Percentiles rank a stretch among this genome's conserved stretches.
Conservation (phyloP, 2,888 invertebrate genomes). For the Hydroisotoma schaefferi region DNA sequence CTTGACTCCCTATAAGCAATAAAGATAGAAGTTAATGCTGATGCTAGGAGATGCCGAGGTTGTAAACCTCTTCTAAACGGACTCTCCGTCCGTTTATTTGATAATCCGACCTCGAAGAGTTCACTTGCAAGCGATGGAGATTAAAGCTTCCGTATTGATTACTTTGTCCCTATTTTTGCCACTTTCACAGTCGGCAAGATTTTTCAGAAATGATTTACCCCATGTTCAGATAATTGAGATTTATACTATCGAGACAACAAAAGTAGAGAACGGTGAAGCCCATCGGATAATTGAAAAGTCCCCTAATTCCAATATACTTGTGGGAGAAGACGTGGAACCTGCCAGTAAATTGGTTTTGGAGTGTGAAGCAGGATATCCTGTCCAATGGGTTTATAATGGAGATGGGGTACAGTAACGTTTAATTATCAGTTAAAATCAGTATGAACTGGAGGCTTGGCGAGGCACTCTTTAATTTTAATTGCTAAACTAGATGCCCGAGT, state of each 20-base stretch:
- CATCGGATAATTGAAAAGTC: conserved; percentile 33
- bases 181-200: not conserved
- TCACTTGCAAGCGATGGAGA: not conserved
- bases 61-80: not conserved
- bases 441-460: not conserved
- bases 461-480: not conserved
- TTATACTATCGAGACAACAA: not conserved
- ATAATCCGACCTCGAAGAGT: conserved; percentile 2
- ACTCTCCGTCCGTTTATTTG: not conserved
- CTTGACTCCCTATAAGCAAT: not conserved
- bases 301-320: conserved; percentile 36
- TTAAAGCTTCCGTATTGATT: not conserved
- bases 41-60: not conserved
- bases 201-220: not conserved
- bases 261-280: conserved; percentile 5
- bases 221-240: conserved; percentile 10
- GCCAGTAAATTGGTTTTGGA: conserved; percentile 32
- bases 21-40: too few relatives aligned
- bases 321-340: conserved; percentile 37
- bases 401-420: conserved; percentile 20
- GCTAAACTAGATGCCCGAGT: conserved; percentile 31
- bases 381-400: conserved; percentile 39
- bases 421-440: not conserved
- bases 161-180: not conserved
- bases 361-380: conserved; percentile 39